A percentile compares a stretch with the other conserved stretches of the same genome.
Conservation (phyloP, 2,888 invertebrate genomes). For the Brachypalpus laphriformis region DNA sequence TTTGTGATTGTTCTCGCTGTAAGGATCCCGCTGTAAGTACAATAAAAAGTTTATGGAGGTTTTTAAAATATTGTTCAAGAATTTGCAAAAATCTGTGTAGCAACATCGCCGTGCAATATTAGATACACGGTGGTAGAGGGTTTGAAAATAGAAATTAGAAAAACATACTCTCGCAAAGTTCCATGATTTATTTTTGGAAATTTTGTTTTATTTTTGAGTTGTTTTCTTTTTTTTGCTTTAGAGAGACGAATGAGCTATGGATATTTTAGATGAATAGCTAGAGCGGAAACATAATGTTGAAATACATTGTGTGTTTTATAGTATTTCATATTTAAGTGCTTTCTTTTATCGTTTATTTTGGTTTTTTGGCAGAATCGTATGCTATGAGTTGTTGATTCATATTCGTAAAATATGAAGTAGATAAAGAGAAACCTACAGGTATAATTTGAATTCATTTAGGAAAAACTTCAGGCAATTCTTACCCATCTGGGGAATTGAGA, state of each 20-base stretch:
- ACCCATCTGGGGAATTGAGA: too few relatives aligned
- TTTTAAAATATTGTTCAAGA: background rate
- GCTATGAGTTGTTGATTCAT: too few relatives aligned
- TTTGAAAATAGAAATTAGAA: conserved; percentile 49
- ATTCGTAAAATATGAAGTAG: too few relatives aligned
- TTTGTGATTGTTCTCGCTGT: conserved; percentile 87
- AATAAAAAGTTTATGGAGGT: background rate
- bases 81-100: background rate
- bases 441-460: too few relatives aligned
- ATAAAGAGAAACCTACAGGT: too few relatives aligned
- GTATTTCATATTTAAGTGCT: background rate
- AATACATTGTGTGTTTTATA: background rate
- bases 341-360: background rate
- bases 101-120: background rate
- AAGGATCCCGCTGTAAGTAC: conserved; percentile 87
- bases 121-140: background rate
- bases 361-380: too few relatives aligned
- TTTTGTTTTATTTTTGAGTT: too few relatives aligned
- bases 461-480: too few relatives aligned
- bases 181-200: conserved; percentile 66
- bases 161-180: conserved; percentile 12
- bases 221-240: background rate
- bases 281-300: background rate
- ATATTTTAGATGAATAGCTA: background rate
- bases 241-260: background rate